Base-by-base conservation (phyloP, 2,888 invertebrate species). In the Apamea epomidion region DNA sequence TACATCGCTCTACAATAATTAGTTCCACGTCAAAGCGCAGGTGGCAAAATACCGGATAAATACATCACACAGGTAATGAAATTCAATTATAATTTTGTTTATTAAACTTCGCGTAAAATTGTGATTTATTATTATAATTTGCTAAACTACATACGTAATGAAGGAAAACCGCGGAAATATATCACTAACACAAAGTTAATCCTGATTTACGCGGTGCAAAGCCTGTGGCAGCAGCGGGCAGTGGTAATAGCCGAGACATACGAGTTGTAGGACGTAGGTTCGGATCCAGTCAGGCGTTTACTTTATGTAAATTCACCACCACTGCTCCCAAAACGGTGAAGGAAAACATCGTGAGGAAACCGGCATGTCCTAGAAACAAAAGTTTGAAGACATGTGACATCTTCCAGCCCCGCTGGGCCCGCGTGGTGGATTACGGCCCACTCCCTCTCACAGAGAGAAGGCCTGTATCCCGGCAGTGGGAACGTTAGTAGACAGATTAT, bases 11-110 rank as follows among this genome's bases (percentile, higher is more conserved):
- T 64, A 45, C 48, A 12, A 51, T 72, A 69, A 81, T 81, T 69
- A 69, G 18, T 81, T 54, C 29, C 45, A 4, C 51, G 12, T 48
- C 12, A 54, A 58, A 64, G 64, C 64, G 3, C 76, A 81, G 58
- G 58, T 81, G 10, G 29, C 69, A 64, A 71, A 69, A 78, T 21
- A 78, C 54, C 42, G 16, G 42, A 65, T n/a, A 78, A 80, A 29
- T 29, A 75, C 58, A 58, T 25, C 25, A 58, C 58, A 58, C 58
- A 58, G 10, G 25, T 58, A 58, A 25, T 25, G 25, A 25, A 58
- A 58, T 58, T 58, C 10, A 58, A 58, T 58, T 25, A 25, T 58
- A 58, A 58, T 75, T 69, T 58, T 64, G 68, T 29, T 80, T 37
- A 42, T 37, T 81, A 48, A 54, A 81, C 54, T 81, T 64, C 14